Evolutionary conservation across 2,797 vertebrate species (phyloP).

Genomic region (Potorous gilbertii): DNA sequence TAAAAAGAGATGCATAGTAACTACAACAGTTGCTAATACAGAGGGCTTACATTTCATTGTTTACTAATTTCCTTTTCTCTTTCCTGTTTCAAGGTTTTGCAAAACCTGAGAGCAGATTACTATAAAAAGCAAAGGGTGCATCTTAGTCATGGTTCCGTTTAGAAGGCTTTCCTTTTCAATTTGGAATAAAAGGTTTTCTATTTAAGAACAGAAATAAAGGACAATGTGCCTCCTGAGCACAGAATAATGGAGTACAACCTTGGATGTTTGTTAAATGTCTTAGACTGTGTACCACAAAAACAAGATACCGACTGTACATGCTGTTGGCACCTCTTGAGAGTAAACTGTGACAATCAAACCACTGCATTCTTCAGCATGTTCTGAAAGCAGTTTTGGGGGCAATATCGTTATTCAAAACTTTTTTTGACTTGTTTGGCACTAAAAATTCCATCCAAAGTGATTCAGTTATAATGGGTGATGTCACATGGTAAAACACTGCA

Average conservation of each 20-base stretch:
- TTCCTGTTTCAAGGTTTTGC: not conserved
- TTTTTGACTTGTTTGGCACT: not conserved
- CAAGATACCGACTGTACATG: constrained; percentile 8
- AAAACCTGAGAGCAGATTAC: not conserved
- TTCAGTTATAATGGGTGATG: not conserved
- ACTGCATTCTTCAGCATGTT: not conserved
- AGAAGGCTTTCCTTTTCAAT: constrained; percentile 23
- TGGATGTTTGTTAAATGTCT: not conserved
- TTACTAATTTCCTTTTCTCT: not conserved
- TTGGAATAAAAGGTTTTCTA: constrained; percentile 34
- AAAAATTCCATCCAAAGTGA: not conserved
- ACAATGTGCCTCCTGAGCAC: not conserved
- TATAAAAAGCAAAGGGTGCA: not conserved
- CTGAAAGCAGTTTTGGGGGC: not conserved
- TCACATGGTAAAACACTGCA: not conserved
- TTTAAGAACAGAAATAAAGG: constrained; percentile 32
- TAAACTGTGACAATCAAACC: not conserved
- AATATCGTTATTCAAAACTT: not conserved
- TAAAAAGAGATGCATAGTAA: not conserved
- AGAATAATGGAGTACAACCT: not conserved
- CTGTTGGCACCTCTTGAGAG: not conserved
- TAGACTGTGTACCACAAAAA: not conserved
- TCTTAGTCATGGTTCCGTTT: not conserved
- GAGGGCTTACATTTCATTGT: not conserved
- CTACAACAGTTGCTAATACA: not conserved